phyloP scores from a whole-genome alignment of 92 coral and sea anemone genomes.

The Porites rus region DNA sequence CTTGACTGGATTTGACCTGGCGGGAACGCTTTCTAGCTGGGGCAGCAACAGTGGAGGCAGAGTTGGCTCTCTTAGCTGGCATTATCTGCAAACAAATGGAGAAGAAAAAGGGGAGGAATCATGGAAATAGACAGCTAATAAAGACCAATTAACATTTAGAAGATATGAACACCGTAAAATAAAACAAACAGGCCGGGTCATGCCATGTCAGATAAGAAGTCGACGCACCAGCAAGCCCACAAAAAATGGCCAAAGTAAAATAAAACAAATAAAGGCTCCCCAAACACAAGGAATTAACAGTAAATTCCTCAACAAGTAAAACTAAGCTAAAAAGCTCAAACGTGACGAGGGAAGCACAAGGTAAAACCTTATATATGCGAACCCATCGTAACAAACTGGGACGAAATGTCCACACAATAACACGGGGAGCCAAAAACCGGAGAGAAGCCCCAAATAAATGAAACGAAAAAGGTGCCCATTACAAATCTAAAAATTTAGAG shows the following conservation, averaged over 20 bases:
- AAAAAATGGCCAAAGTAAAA: not conserved
- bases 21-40: not conserved
- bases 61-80: constrained; percentile 6
- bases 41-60: constrained; percentile 10
- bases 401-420: not conserved
- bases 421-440: not conserved
- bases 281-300: not conserved
- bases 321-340: constrained; percentile 2
- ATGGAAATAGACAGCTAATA: not conserved
- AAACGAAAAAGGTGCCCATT: not conserved
- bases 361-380: constrained; percentile 3
- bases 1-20: constrained; percentile 14
- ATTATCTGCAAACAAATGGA: constrained; percentile 5
- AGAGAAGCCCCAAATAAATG: not conserved
- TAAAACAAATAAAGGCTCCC: not conserved
- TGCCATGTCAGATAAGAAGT: not conserved
- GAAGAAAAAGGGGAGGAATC: not conserved
- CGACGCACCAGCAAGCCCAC: not conserved
- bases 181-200: constrained; percentile 4
- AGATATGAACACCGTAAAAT: not conserved
- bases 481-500: not conserved
- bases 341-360: constrained; percentile 5
- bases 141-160: not conserved
- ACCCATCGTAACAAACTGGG: not conserved
- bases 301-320: not conserved